Conservation (phyloP, 2,113 vertebrate genomes). For the Salminus brasiliensis region DNA sequence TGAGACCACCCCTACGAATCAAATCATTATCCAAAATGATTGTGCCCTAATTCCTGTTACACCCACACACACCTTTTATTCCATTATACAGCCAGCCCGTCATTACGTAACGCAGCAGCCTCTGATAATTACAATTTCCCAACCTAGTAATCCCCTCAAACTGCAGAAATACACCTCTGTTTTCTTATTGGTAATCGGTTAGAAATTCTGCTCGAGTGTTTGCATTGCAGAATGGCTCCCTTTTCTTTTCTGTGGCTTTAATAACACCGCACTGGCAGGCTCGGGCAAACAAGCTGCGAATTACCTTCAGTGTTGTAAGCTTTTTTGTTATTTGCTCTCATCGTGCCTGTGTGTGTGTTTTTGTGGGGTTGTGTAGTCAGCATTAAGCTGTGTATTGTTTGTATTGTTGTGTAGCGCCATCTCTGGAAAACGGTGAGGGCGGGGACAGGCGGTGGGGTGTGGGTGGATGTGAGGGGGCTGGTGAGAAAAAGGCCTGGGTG, state of each 20-base stretch:
- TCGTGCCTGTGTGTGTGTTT: background rate
- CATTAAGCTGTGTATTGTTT: conserved; percentile 6
- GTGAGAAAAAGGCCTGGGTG: background rate
- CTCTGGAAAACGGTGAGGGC: conserved; percentile 21
- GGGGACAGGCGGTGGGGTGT: background rate
- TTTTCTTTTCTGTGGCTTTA: background rate
- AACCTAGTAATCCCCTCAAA: too few relatives aligned
- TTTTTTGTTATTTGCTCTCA: background rate
- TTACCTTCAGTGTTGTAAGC: background rate
- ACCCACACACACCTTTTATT: background rate
- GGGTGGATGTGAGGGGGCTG: background rate
- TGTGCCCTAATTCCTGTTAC: background rate
- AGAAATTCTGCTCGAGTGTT: too few relatives aligned
- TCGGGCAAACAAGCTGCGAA: background rate
- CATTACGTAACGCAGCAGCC: background rate
- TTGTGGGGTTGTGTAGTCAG: background rate
- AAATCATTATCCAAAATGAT: background rate
- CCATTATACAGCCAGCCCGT: background rate
- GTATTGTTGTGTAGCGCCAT: background rate
- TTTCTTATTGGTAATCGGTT: too few relatives aligned
- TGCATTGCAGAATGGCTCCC: background rate
- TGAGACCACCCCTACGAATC: background rate
- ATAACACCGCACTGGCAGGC: background rate
- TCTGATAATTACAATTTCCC: background rate
- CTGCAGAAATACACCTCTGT: too few relatives aligned